A percentile compares a stretch with the other conserved stretches of the same genome.
phyloP scores from a whole-genome alignment of 2,113 vertebrate genomes.

The Crypturellus undulatus region DNA sequence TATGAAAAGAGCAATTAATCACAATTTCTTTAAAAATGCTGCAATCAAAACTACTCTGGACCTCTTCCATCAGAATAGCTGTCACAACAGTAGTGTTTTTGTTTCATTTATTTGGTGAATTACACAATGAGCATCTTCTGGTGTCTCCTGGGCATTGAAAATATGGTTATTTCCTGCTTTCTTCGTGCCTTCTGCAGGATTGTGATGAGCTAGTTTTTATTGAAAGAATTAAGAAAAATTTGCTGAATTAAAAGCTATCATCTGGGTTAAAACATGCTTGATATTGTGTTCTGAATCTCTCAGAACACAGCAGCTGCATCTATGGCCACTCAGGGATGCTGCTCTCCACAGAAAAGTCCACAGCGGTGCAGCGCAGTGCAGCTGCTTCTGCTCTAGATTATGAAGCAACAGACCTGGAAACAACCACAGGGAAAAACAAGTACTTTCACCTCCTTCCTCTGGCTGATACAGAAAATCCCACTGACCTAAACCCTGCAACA shows the following conservation, averaged over 20 bases:
- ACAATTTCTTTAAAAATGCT: background rate
- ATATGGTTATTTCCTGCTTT: background rate
- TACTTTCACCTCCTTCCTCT: background rate
- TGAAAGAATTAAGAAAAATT: background rate
- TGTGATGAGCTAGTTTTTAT: background rate
- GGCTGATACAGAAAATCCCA: background rate
- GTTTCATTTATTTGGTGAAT: background rate
- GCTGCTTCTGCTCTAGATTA: background rate
- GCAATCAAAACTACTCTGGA: background rate
- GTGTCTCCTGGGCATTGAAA: background rate
- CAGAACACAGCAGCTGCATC: background rate
- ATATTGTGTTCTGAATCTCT: background rate
- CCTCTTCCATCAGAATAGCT: background rate
- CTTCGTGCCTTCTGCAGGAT: background rate
- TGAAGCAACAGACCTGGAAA: background rate
- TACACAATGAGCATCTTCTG: background rate
- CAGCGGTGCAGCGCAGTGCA: background rate
- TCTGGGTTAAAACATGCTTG: background rate
- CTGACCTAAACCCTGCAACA: background rate
- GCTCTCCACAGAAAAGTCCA: background rate
- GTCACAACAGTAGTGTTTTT: background rate
- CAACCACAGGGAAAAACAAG: background rate
- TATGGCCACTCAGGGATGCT: background rate
- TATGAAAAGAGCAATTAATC: background rate
- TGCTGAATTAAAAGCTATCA: background rate